Evolutionary conservation across 1,140 invertebrate genomes (phyloP), one percentile per base, ranked within the genome.

Genomic region (Sycophaga agraensis): DNA sequence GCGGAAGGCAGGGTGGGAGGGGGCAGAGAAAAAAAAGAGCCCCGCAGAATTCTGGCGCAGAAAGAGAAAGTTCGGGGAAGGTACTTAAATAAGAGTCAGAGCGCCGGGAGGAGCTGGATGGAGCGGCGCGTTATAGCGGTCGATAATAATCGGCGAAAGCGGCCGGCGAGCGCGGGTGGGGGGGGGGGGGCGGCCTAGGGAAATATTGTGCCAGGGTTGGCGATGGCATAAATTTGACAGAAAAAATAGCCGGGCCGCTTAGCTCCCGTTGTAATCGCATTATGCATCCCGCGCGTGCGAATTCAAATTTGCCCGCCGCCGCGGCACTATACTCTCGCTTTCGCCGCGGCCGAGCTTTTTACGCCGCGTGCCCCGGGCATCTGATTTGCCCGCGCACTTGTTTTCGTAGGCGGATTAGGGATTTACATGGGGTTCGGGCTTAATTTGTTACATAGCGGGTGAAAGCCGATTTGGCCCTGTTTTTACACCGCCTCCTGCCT

Each of bases 161-260:
- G 19, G 21, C 19, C 34, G n/a, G n/a, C 22, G 11, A 34, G 19
- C 60, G 49, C 31, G n/a, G n/a, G n/a, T n/a, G n/a, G n/a, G n/a
- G n/a, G n/a, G n/a, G n/a, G n/a, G n/a, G n/a, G n/a, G n/a, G n/a
- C n/a, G n/a, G n/a, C n/a, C n/a, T 67, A 61, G 21, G 66, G 70
- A 71, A 72, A 72, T 72, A 72, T 72, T 72, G 63, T 71, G 63
- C 50, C 58, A 69, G 59, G 57, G 59, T 35, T 48, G 40, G 21
- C 54, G 66, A 70, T 68, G 67, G 70, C 69, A 71, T 71, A 69
- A 71, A 70, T 71, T 71, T 71, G 59, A 51, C 46, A 62, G 70
- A 68, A 69, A 68, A 72, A 72, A 72, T 70, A 72, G 50, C 64
- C 11, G 28, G 11, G 57, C 56, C 24, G 17, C n/a, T 34, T 17